Evolutionary conservation across 2,113 vertebrate genomes (phyloP), one percentile per base, ranked within the genome.

Genomic region (Sturnira hondurensis): DNA sequence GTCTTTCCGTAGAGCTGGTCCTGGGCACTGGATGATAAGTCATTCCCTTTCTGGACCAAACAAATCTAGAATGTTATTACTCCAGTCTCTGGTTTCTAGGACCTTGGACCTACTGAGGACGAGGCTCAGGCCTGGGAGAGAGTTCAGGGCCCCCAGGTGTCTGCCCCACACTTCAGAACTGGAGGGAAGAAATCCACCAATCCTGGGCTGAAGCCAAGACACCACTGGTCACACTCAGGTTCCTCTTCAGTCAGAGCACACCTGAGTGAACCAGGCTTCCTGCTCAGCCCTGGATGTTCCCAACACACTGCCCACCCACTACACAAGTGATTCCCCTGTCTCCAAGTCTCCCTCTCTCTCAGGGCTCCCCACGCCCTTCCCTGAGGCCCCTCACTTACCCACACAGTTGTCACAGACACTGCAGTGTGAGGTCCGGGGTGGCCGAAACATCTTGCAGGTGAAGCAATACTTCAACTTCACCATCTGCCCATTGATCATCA

Each of bases 391-490:
- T 0, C 24, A 65, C 98, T 98, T 96, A 99, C 99, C 99, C 8
- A 99, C 99, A 94, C 99, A 99, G 98, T 99, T 99, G 98, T 99
- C 99, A 41, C 99, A 99, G 92, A 99, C 98, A 67, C 99, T 99
- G 98, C 99, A 99, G 98, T 99, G 99, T 0, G 99, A 99, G 94
- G 99, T 99, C 94, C 99, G 98, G 0, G 99, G 99, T 0, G 99
- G 99, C 31, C 99, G 99, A 97, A 99, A 99, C 99, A 99, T 99
- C 97, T 99, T 99, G 98, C 99, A 99, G 78, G 99, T 99, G 98
- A 99, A 99, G 98, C 99, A 99, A 98, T 99, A 99, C 97, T 99
- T 99, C 86, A 99, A 98, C 94, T 99, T 99, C 93, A 99, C 99
- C 98, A 99, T 98, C 86, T 99, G 99, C 95, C 99, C 99, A 65